Evolutionary conservation across 2,888 invertebrate genomes (phyloP).

Genomic region (Loripinus fragilis): DNA sequence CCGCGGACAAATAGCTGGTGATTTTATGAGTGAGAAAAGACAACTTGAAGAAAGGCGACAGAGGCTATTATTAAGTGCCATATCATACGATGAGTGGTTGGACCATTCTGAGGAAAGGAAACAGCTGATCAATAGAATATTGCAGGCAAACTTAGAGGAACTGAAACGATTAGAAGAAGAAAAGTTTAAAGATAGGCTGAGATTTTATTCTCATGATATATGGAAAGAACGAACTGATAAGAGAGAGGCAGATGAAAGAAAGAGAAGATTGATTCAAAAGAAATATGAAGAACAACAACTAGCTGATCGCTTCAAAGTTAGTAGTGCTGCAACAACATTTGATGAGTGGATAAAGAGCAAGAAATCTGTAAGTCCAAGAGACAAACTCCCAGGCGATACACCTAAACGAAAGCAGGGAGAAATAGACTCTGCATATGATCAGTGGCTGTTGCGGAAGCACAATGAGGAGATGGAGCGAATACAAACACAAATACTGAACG

Average conservation of each 20-base stretch:
- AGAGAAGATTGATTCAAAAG: conserved; percentile 49
- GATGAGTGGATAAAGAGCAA: conserved; percentile 54
- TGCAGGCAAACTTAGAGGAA: conserved; percentile 63
- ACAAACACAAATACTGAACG: conserved; percentile 27
- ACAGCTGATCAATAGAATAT: conserved; percentile 66
- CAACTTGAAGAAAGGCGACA: conserved; percentile 70
- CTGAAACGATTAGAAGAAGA: conserved; percentile 62
- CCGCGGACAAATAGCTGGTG: conserved; percentile 50
- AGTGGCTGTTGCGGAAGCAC: conserved; percentile 45
- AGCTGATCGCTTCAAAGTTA: conserved; percentile 31
- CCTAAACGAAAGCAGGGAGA: conserved; percentile 18
- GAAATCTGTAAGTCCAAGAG: conserved; percentile 38
- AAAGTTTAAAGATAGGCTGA: conserved; percentile 44
- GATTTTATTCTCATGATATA: conserved; percentile 52
- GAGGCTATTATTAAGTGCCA: conserved; percentile 67
- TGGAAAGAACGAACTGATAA: conserved; percentile 63
- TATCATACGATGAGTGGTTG: conserved; percentile 76
- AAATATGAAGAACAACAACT: conserved; percentile 51
- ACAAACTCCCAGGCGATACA: neutral
- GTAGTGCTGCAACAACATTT: conserved; percentile 46
- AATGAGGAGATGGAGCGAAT: conserved; percentile 33
- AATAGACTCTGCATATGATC: conserved; percentile 40
- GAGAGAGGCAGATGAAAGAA: conserved; percentile 54
- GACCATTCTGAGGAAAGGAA: conserved; percentile 70
- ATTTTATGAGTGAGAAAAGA: conserved; percentile 60